Evolutionary conservation across 2,888 invertebrate species (phyloP), one percentile per base, ranked within the genome.

Genomic region (Drosophila kambysellisi): DNA sequence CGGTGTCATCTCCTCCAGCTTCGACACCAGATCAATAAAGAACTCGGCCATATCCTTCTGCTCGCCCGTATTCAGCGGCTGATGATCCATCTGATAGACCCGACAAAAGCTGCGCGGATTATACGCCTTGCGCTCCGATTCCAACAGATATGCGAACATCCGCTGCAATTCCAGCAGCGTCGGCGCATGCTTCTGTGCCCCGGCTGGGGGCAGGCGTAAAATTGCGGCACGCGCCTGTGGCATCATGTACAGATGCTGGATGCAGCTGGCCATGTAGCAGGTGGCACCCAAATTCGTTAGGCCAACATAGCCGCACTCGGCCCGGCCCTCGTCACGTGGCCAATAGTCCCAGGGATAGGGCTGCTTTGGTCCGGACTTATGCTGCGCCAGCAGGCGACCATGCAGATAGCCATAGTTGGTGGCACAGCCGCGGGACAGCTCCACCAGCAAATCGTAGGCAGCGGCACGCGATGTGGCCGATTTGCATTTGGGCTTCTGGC

Each of bases 1-100:
- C 0, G 97, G 96, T 2, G 98, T 97, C 98, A 98, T 98, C 93
- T 99, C 99, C 93, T 99, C 99, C 17, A 99, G 94, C 92, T 99
- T 99, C 30, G 98, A 98, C 37, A 99, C 98, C 54, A 99, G 95
- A 94, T 99, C 98, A 63, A 98, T 99, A 92, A 99, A 99, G 94
- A 99, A 99, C 93, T 99, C 99, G 0, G 98, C 98, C 99, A 99
- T 99, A 91, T 99, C 99, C 91, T 99, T 99, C 93, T 99, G 99
- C 91, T 99, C 99, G 0, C 98, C 98, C 0, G 98, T 98, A 92
- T 99, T 99, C 9, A 99, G 93, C 0, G 98, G 98, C 92, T 98
- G 98, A 92, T 98, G 98, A 92, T 99, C 98, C 99, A 99, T 99
- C 62, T 98, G 98, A 93, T 99, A 99, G 0, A 98, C 98, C 82